Base-by-base conservation (phyloP, 2,888 invertebrate genomes). In the Nebria brevicollis region DNA sequence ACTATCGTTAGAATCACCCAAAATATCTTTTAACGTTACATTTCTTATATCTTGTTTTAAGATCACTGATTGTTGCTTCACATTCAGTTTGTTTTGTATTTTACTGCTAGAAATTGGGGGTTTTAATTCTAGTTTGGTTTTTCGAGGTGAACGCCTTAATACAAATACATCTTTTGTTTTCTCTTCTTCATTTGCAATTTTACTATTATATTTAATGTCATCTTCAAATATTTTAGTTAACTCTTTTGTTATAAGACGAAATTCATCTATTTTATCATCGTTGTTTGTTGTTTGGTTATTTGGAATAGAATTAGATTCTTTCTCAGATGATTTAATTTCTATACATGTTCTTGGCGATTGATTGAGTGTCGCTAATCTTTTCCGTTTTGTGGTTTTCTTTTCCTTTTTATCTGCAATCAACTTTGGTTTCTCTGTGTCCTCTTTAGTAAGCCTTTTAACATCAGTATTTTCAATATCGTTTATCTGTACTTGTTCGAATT, bases 1-100 rank as follows among this genome's bases (percentile, higher is more conserved):
- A 70, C 20, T 20, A 66, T 13, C 25, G 1, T 66, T n/a, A 20
- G 70, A 15, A 15, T 70, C 70, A 26, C 34, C 26, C 70, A 70
- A 20, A 70, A 70, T 70, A 70, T 70, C 70, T 70, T 70, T 11
- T 25, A 70, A 5, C 13, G 70, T 70, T 26, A 70, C 13, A 1
- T 70, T 70, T 70, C 70, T n/a, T 8, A 70, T 70, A 70, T 70
- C 70, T 20, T 70, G 26, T 34, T 70, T 70, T 70, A 70, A 70
- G 15, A 70, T 70, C 26, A 13, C 2, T 11, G 26, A 34, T 26
- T 11, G 5, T 25, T 25, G 7, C 1, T 66, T 8, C 10, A 66
- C 13, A 13, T 10, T 66, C 25, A 66, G 15, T 11, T 7, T 15
- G n/a, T 65, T 65, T 13, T 65, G 13, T 13, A 65, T 15, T 65